These are phyloP conservation scores for Manacus vitellinus DNA, from an alignment of 2,113 vertebrate species.

Conservation along the genomic window DNA sequence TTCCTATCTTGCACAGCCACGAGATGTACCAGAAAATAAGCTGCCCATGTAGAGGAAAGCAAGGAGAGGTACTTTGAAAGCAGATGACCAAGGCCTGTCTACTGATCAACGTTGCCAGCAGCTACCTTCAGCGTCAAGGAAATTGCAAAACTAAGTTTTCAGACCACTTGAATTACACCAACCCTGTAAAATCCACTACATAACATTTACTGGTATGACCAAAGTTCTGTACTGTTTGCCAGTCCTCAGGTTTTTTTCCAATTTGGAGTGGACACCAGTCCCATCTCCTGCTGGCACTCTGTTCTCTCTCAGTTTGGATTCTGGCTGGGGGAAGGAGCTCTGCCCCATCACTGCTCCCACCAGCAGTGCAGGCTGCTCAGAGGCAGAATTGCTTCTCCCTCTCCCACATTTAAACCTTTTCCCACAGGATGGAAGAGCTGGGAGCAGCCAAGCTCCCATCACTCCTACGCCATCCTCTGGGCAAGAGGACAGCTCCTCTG, in stretches of 20 bases:
- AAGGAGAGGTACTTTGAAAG: background rate
- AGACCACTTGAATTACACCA: background rate
- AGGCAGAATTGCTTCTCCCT: background rate
- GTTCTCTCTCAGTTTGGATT: background rate
- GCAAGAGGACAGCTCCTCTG: background rate
- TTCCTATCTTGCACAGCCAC: accelerated
- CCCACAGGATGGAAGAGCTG: background rate
- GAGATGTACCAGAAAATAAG: accelerated
- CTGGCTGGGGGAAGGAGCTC: background rate
- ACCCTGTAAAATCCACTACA: background rate
- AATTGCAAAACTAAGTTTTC: background rate
- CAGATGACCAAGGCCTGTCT: background rate
- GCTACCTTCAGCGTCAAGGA: background rate
- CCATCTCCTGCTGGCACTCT: background rate
- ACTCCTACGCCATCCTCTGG: background rate
- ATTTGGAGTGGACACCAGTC: background rate
- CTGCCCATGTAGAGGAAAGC: background rate
- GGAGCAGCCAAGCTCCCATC: background rate
- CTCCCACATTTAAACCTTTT: background rate
- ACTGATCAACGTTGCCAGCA: background rate
- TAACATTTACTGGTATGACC: background rate
- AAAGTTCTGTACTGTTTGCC: background rate
- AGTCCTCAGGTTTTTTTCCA: accelerated
- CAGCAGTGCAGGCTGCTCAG: accelerated
- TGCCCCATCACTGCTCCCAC: background rate